phyloP scores from a whole-genome alignment of 2,797 vertebrate species.

The Parauchenoglanis ngamensis region DNA sequence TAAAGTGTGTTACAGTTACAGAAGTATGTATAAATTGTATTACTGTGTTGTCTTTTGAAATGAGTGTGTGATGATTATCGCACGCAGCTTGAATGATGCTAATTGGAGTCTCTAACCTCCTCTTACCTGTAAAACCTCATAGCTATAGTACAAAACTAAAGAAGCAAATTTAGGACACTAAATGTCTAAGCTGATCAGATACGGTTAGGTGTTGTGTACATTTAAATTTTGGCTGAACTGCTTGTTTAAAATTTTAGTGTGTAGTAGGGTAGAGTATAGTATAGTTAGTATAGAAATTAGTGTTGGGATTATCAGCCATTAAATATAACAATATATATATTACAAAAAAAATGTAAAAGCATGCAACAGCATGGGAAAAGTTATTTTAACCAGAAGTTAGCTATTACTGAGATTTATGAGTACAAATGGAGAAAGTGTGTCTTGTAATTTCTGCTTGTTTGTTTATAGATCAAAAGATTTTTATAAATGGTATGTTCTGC shows the following conservation, averaged over 20 bases:
- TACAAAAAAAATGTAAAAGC: background rate
- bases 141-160: background rate
- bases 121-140: background rate
- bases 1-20: background rate
- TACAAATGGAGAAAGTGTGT: background rate
- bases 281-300: background rate
- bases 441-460: background rate
- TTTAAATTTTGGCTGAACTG: background rate
- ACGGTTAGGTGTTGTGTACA: background rate
- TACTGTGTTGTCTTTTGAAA: background rate
- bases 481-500: background rate
- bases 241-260: background rate
- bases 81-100: background rate
- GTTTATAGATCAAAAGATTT: background rate
- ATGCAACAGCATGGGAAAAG: background rate
- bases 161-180: background rate
- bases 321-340: background rate
- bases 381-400: background rate
- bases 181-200: background rate
- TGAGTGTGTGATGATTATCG: background rate
- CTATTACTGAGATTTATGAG: background rate
- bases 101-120: background rate
- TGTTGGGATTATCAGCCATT: background rate
- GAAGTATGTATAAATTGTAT: background rate
- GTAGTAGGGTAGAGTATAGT: no score